These are phyloP conservation scores for Tortricodes alternella DNA, from an alignment of 2,888 invertebrate genomes.

Conservation along the genomic window DNA sequence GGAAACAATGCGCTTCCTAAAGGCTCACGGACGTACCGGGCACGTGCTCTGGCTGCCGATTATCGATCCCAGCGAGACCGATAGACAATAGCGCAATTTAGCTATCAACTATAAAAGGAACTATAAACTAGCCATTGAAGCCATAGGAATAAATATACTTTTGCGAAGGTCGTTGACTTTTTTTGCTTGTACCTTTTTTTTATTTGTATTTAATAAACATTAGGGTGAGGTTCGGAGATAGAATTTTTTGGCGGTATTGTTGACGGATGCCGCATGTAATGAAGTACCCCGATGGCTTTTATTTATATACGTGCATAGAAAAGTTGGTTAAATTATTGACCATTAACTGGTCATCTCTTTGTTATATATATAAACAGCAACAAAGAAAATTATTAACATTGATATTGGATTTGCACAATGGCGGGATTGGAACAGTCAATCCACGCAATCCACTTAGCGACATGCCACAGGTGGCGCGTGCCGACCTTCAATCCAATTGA, in stretches of 20 bases:
- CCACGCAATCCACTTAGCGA: slow-evolving; percentile 36
- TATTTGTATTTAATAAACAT: slow-evolving; percentile 14
- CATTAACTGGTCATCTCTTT: too few relatives aligned
- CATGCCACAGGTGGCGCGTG: slow-evolving; percentile 44
- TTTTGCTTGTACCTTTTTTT: slow-evolving; percentile 10
- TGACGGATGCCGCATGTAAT: too few relatives aligned
- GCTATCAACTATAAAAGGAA: slow-evolving; percentile 12
- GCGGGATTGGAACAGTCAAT: slow-evolving; percentile 31
- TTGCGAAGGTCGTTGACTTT: slow-evolving; percentile 10
- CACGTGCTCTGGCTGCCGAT: slow-evolving; percentile 36
- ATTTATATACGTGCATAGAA: too few relatives aligned
- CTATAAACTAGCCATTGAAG: slow-evolving; percentile 1
- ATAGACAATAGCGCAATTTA: slow-evolving; percentile 26
- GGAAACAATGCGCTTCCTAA: slow-evolving; percentile 19
- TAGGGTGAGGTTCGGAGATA: neutral
- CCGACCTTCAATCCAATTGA: slow-evolving; percentile 42
- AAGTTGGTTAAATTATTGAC: too few relatives aligned
- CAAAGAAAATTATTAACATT: neutral
- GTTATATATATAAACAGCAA: neutral
- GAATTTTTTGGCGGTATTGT: too few relatives aligned
- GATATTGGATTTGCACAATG: slow-evolving; percentile 25
- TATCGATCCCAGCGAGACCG: slow-evolving; percentile 12
- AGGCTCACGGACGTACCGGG: slow-evolving; percentile 5
- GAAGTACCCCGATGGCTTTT: slow-evolving; percentile 4
- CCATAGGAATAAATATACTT: neutral